Percentiles rank a stretch among this genome's conserved stretches.
Conservation (phyloP, 2,888 invertebrate genomes). For the Gandaritis pyraliata region DNA sequence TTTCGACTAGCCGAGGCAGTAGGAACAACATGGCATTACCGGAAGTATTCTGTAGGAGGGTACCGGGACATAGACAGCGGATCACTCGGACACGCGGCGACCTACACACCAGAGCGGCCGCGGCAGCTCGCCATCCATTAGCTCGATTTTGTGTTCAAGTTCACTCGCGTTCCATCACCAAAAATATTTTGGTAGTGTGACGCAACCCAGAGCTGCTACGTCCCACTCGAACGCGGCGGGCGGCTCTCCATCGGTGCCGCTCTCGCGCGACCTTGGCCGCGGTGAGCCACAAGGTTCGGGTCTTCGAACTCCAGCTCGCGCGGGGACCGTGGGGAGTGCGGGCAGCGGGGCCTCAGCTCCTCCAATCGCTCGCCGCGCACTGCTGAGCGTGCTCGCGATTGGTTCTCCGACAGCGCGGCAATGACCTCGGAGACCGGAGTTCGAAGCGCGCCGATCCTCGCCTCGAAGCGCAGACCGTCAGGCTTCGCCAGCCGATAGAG, state of each 20-base stretch:
- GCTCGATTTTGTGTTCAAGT: constrained; percentile 82
- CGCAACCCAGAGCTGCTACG: constrained; percentile 74
- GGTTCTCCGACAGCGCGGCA: constrained; percentile 86
- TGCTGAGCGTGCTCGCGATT: constrained; percentile 79
- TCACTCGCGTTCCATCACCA: constrained; percentile 83
- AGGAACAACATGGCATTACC: constrained; percentile 43
- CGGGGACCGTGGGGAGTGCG: constrained; percentile 64
- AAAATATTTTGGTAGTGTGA: constrained; percentile 84
- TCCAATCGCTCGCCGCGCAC: constrained; percentile 76
- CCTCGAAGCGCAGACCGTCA: constrained; percentile 79
- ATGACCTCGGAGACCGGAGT: constrained; percentile 93
- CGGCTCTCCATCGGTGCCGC: constrained; percentile 73
- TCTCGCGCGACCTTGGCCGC: constrained; percentile 89
- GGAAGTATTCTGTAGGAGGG: constrained; percentile 62
- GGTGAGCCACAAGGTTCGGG: constrained; percentile 94
- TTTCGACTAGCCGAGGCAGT: neutral
- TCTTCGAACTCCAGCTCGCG: constrained; percentile 87
- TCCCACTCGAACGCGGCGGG: constrained; percentile 70
- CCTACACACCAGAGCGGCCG: constrained; percentile 60
- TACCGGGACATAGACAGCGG: constrained; percentile 64
- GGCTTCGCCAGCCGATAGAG: constrained; percentile 79
- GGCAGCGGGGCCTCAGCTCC: constrained; percentile 71
- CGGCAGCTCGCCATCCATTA: constrained; percentile 71
- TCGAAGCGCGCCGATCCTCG: constrained; percentile 91
- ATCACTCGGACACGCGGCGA: constrained; percentile 78